phyloP scores from a whole-genome alignment of 2,888 invertebrate genomes.

The Prosapia bicincta region DNA sequence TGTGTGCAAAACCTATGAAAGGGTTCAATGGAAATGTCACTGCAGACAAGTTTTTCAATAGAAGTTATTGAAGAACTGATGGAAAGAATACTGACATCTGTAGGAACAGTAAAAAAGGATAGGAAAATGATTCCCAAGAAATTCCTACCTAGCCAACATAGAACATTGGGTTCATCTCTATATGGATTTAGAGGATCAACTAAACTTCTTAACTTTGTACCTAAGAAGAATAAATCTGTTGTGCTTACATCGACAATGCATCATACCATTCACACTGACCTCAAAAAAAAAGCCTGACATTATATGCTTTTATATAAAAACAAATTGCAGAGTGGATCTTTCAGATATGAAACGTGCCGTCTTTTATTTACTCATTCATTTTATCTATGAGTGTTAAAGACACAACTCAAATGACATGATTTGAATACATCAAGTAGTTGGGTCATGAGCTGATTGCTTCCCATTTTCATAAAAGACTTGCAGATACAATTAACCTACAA shows the following conservation, averaged over 20 bases:
- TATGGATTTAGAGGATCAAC: neutral
- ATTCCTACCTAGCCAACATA: neutral
- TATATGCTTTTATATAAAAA: slow-evolving; percentile 23
- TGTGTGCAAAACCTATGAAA: no score
- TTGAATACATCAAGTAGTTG: no score
- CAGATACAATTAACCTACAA: no score
- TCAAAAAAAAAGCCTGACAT: slow-evolving; percentile 30
- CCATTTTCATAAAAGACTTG: no score
- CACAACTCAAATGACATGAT: no score
- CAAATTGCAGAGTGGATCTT: slow-evolving; percentile 27
- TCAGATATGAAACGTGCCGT: slow-evolving; percentile 26
- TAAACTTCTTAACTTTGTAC: slow-evolving; percentile 23
- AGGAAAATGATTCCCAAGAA: neutral
- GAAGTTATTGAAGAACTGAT: neutral
- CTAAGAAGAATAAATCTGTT: slow-evolving; percentile 28
- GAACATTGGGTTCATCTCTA: neutral
- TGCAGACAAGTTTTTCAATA: neutral
- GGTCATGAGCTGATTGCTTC: no score
- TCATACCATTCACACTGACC: slow-evolving; percentile 9
- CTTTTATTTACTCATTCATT: no score
- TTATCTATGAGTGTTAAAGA: no score
- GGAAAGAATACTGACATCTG: neutral
- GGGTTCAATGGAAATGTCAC: neutral
- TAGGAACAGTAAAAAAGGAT: neutral
- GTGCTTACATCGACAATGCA: slow-evolving; percentile 31